Base-by-base conservation (phyloP, 2,113 vertebrate genomes). In the Solea solea region DNA sequence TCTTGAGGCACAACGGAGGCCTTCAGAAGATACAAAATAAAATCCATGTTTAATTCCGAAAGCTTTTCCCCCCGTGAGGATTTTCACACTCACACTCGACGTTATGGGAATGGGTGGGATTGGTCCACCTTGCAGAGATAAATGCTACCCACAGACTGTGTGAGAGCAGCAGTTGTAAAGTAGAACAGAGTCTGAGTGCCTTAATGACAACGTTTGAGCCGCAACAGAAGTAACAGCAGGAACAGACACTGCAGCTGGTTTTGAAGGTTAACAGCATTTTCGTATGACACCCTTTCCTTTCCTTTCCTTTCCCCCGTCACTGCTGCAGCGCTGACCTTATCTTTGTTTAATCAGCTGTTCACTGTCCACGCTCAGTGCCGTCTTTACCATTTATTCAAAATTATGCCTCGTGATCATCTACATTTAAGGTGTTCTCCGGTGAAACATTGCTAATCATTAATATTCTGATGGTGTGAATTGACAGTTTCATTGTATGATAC, bases 251-350 rank as follows among this genome's bases (percentile, higher is more conserved):
- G 45, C 78, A 69, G 61, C 74, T 77, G 70, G 21, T 16, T 64
- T 74, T 81, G 8, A 69, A 72, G 72, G 61, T 80, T 68, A 81
- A 78, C 69, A 61, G 12, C 69, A 27, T 8, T 42, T 62, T 57
- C 21, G 39, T 54, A 27, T 12, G 50, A 72, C 50, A 53, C 40
- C 16, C 14, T 69, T 67, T 34, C 34, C 34, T 3, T 34, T 34
- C 34, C 34, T 34, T 34, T 58, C 21, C 21, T 21, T 21, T 21
- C 21, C 21, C 21, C 39, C 45, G 70, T 64, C 25, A 58, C 21
- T 52, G 51, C 21, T 52, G 51, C 15, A 15, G 46, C 56, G 66
- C 59, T 58, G 42, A 44, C 53, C 50, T 60, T 62, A 60, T 2
- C 54, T 28, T 70, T n/a, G 49, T 59, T 46, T 44, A 72, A 49